A percentile compares a stretch with the other conserved stretches of the same genome.
These are phyloP conservation scores for Pseudochirops corinnae DNA, from an alignment of 2,797 vertebrate genomes.

Conservation along the genomic window DNA sequence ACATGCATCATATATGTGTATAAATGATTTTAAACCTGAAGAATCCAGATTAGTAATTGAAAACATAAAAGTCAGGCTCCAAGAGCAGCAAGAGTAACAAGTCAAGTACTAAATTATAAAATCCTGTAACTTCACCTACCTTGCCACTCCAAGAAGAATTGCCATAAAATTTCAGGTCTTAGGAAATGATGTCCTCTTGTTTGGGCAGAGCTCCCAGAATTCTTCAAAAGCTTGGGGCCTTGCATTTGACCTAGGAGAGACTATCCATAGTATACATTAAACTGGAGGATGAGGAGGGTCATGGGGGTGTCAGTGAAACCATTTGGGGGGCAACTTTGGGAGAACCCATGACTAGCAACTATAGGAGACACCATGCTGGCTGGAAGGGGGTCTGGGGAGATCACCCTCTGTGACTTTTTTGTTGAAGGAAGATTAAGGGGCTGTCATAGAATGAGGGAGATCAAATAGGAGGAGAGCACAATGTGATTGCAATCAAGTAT, in stretches of 20 bases:
- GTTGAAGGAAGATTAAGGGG: neutral
- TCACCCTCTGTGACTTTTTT: neutral
- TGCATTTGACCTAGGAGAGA: neutral
- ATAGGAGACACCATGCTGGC: neutral
- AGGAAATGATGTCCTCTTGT: neutral
- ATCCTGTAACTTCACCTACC: neutral
- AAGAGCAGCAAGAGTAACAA: neutral
- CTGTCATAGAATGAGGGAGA: neutral
- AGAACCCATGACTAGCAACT: neutral
- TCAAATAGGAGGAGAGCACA: neutral
- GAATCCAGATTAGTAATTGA: neutral
- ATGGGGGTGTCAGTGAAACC: neutral
- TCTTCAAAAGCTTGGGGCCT: neutral
- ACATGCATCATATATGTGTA: neutral
- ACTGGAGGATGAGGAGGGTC: neutral
- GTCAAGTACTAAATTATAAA: neutral
- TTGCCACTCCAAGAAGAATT: neutral
- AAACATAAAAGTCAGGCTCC: neutral
- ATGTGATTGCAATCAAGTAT: neutral
- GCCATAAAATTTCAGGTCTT: neutral
- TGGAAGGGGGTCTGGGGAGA: neutral
- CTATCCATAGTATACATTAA: neutral
- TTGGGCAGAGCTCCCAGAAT: neutral
- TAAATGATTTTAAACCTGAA: neutral
- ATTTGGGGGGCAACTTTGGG: neutral